Percentiles rank a stretch among this genome's conserved stretches.
These are phyloP conservation scores for Empis stercorea DNA, from an alignment of 2,888 invertebrate genomes.

Conservation along the genomic window DNA sequence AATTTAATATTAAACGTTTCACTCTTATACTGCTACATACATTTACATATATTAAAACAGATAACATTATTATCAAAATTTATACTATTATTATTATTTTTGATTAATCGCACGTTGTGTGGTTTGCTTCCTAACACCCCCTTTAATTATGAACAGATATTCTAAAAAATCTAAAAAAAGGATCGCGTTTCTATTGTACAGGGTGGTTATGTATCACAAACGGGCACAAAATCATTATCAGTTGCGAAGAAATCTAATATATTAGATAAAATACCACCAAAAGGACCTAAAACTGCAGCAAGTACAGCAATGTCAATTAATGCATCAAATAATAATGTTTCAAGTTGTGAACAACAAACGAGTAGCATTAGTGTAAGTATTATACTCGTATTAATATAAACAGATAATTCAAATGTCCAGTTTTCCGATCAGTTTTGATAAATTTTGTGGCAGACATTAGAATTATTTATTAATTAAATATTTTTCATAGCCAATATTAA, in stretches of 20 bases:
- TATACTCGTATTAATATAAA: no score
- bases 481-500: no score
- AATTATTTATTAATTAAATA: no score
- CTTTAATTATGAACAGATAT: slow-evolving; percentile 23
- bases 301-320: slow-evolving; percentile 14
- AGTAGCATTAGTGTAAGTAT: slow-evolving; percentile 33
- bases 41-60: no score
- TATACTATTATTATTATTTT: not conserved
- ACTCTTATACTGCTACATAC: no score
- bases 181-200: slow-evolving; percentile 55
- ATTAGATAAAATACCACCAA: slow-evolving; percentile 51
- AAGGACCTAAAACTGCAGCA: slow-evolving; percentile 29
- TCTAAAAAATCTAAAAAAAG: slow-evolving; percentile 40
- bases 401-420: no score
- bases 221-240: slow-evolving; percentile 45
- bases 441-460: no score
- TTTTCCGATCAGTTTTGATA: no score
- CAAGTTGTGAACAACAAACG: slow-evolving; percentile 16
- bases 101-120: slow-evolving; percentile 29
- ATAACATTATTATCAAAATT: no score
- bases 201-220: slow-evolving; percentile 49
- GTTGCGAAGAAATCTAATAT: slow-evolving; percentile 70
- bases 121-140: slow-evolving; percentile 24
- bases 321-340: slow-evolving; percentile 25
- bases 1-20: no score